Percentiles rank a stretch among this genome's conserved stretches.
Conservation (phyloP, 1,140 invertebrate species). For the Helicoverpa zea region DNA sequence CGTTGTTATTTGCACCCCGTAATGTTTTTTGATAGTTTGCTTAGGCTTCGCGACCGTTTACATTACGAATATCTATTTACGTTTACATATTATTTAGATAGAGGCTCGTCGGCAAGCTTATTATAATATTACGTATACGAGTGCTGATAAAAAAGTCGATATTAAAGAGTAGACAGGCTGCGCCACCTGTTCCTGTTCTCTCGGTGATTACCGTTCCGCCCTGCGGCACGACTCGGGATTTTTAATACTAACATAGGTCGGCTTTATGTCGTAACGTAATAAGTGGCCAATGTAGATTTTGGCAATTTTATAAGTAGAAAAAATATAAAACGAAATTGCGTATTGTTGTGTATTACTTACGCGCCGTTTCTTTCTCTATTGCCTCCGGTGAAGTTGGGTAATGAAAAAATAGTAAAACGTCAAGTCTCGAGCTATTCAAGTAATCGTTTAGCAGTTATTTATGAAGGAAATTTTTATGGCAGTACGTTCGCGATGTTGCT, state of each 20-base stretch:
- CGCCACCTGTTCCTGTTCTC: conserved; percentile 63
- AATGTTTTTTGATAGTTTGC: conserved; percentile 85
- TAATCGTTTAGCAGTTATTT: conserved; percentile 39
- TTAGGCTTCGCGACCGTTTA: conserved; percentile 65
- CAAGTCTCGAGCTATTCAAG: conserved; percentile 33
- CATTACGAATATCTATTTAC: conserved; percentile 56
- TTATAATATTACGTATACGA: conserved; percentile 47
- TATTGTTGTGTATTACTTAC: conserved; percentile 42
- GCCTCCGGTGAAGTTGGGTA: conserved; percentile 23
- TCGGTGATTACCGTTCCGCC: conserved; percentile 59
- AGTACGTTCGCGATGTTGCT: conserved; percentile 31
- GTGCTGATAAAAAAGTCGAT: conserved; percentile 62
- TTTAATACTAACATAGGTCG: conserved; percentile 55
- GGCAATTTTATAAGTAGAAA: conserved; percentile 49
- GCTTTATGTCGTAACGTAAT: conserved; percentile 47
- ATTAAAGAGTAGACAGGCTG: conserved; percentile 55
- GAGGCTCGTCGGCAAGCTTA: conserved; percentile 5
- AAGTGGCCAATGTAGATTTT: conserved; percentile 47
- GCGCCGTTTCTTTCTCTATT: conserved; percentile 30
- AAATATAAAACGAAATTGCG: conserved; percentile 44
- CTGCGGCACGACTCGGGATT: conserved; percentile 52
- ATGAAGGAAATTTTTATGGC: conserved; percentile 45
- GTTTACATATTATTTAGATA: conserved; percentile 53
- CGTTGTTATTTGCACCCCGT: conserved; percentile 85
- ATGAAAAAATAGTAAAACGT: conserved; percentile 46